A percentile compares a stretch with the other conserved stretches of the same genome.
phyloP scores from a whole-genome alignment of 92 coral and sea anemone species.

The Scolanthus callimorphus region DNA sequence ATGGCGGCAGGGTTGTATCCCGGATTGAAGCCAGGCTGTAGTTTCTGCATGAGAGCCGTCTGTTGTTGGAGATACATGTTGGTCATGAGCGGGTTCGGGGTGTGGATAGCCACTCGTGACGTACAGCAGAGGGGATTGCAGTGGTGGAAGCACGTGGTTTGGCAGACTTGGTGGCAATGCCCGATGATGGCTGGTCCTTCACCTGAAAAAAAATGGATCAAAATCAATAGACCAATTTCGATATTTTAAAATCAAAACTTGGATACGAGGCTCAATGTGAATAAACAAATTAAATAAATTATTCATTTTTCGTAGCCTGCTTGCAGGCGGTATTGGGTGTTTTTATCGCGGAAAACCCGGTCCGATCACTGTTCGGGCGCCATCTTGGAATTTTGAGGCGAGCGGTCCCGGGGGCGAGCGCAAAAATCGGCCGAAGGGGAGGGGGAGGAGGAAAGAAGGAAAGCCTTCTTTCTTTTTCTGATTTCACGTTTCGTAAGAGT shows the following conservation, averaged over 20 bases:
- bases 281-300: not conserved
- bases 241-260: too few species aligned
- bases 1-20: not conserved
- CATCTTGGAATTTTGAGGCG: too few species aligned
- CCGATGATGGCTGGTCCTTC: slow-evolving; percentile 62
- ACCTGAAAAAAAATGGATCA: slow-evolving; percentile 27
- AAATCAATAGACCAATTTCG: too few species aligned
- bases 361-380: too few species aligned
- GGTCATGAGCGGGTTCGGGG: slow-evolving; percentile 25
- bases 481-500: too few species aligned
- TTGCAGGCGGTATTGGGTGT: too few species aligned
- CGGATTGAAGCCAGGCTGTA: not conserved
- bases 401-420: too few species aligned
- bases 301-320: too few species aligned
- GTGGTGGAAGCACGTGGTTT: slow-evolving; percentile 39
- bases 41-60: slow-evolving; percentile 22
- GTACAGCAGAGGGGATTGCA: slow-evolving; percentile 85
- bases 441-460: too few species aligned
- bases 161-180: slow-evolving; percentile 56
- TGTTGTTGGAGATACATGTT: slow-evolving; percentile 12
- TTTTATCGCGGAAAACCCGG: too few species aligned
- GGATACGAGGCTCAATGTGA: not conserved
- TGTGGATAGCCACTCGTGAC: slow-evolving; percentile 36
- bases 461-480: too few species aligned
- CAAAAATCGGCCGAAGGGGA: too few species aligned